phyloP scores from a whole-genome alignment of 2,888 invertebrate species.

The Nomada flava region DNA sequence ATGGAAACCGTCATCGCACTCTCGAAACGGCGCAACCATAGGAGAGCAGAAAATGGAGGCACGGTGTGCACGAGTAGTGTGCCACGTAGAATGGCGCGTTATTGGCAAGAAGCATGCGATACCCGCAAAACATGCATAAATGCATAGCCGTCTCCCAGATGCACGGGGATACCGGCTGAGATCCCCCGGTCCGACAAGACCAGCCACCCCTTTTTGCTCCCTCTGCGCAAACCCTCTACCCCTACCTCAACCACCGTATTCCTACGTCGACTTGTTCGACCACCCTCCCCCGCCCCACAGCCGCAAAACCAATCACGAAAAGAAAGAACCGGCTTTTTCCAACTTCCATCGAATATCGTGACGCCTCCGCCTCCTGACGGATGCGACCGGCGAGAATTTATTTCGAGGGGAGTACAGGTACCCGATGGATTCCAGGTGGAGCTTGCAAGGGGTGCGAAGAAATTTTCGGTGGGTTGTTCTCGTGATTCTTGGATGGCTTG shows the following conservation, averaged over 20 bases:
- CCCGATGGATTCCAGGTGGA: too few relatives aligned
- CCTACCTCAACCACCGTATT: slow-evolving; percentile 26
- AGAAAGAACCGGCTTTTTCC: too few relatives aligned
- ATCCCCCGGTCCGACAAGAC: slow-evolving; percentile 78
- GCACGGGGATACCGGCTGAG: slow-evolving; percentile 77
- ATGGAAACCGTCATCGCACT: slow-evolving; percentile 34
- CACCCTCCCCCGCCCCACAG: neutral
- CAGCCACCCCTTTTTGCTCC: slow-evolving; percentile 69
- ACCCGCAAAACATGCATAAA: slow-evolving; percentile 81
- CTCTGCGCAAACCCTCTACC: slow-evolving; percentile 59
- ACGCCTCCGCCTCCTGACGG: neutral
- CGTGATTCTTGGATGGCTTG: too few relatives aligned
- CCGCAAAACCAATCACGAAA: slow-evolving; percentile 39
- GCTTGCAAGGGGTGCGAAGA: too few relatives aligned
- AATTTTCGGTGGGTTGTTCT: too few relatives aligned
- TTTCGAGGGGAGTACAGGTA: too few relatives aligned
- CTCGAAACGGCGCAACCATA: slow-evolving; percentile 8
- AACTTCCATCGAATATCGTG: neutral
- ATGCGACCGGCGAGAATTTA: neutral
- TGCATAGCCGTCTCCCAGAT: slow-evolving; percentile 80
- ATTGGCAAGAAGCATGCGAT: slow-evolving; percentile 82
- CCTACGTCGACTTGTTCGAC: slow-evolving; percentile 26
- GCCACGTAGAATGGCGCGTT: slow-evolving; percentile 76
- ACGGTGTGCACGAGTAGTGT: slow-evolving; percentile 56
- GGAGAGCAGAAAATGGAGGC: slow-evolving; percentile 66